Percentiles rank a stretch among this genome's conserved stretches.
These are phyloP conservation scores for Cheirogaleus medius DNA, from an alignment of 2,113 vertebrate species.

Conservation along the genomic window DNA sequence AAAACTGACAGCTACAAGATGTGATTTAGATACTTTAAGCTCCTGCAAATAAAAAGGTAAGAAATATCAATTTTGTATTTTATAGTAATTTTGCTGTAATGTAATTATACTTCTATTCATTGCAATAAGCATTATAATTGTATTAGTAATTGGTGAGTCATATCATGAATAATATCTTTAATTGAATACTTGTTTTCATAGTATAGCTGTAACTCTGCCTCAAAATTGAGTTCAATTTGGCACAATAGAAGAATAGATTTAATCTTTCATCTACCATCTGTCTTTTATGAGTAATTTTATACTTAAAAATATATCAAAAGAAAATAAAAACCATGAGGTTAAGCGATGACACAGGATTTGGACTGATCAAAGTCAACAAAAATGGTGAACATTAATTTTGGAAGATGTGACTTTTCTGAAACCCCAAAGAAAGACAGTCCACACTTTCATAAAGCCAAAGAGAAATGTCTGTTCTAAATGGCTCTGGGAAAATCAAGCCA, in stretches of 20 bases:
- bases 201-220: constrained; percentile 31
- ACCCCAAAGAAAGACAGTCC: not conserved
- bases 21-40: constrained; percentile 35
- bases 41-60: constrained; percentile 50
- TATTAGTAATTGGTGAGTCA: constrained; percentile 74
- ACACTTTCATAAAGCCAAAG: not conserved
- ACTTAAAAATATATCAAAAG: constrained; percentile 54
- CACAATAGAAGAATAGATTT: constrained; percentile 46
- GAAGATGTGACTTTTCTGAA: constrained; percentile 4
- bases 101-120: constrained; percentile 62
- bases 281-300: constrained; percentile 60
- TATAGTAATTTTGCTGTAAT: constrained; percentile 49
- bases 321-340: constrained; percentile 35
- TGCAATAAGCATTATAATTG: constrained; percentile 62
- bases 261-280: constrained; percentile 53
- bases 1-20: constrained; percentile 59
- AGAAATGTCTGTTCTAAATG: not conserved
- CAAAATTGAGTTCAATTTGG: constrained; percentile 60
- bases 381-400: not conserved
- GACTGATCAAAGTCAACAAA: not conserved
- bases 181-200: constrained; percentile 60
- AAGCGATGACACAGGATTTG: constrained; percentile 1
- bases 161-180: constrained; percentile 68
- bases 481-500: constrained; percentile 19
- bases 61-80: constrained; percentile 45